phyloP scores from a whole-genome alignment of 2,888 invertebrate species.

The Mantis religiosa region DNA sequence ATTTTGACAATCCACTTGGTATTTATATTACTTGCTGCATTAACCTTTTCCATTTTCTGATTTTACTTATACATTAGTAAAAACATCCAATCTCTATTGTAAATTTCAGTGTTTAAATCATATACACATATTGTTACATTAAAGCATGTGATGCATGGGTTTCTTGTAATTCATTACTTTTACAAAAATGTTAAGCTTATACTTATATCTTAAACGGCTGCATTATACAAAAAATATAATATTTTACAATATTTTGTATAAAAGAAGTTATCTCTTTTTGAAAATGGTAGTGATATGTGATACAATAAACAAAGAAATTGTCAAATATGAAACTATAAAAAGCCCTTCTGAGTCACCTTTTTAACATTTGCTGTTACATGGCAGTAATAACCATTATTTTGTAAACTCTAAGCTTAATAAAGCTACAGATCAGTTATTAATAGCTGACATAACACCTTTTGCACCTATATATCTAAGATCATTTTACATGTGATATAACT shows the following conservation, averaged over 20 bases:
- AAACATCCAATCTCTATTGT: too few relatives aligned
- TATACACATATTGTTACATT: not conserved
- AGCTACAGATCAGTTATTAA: too few relatives aligned
- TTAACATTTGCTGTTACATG: not conserved
- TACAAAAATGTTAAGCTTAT: not conserved
- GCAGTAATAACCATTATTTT: not conserved
- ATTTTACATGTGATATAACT: too few relatives aligned
- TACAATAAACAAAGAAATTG: not conserved
- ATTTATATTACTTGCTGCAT: too few relatives aligned
- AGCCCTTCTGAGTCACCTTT: not conserved
- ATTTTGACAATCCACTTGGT: too few relatives aligned
- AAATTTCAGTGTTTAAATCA: not conserved
- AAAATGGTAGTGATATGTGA: not conserved
- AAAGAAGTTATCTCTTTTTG: not conserved
- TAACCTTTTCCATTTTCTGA: too few relatives aligned
- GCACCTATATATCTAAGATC: too few relatives aligned
- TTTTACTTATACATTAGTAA: too few relatives aligned
- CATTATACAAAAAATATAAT: not conserved
- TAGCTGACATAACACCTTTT: too few relatives aligned
- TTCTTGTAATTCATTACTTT: not conserved
- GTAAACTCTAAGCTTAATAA: not conserved
- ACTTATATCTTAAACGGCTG: not conserved
- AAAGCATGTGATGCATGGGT: not conserved
- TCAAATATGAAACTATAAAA: not conserved
- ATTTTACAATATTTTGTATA: not conserved